Evolutionary conservation across 2,888 invertebrate species (phyloP), one percentile per base, ranked within the genome.

Genomic region (Drosophila hamatofila): DNA sequence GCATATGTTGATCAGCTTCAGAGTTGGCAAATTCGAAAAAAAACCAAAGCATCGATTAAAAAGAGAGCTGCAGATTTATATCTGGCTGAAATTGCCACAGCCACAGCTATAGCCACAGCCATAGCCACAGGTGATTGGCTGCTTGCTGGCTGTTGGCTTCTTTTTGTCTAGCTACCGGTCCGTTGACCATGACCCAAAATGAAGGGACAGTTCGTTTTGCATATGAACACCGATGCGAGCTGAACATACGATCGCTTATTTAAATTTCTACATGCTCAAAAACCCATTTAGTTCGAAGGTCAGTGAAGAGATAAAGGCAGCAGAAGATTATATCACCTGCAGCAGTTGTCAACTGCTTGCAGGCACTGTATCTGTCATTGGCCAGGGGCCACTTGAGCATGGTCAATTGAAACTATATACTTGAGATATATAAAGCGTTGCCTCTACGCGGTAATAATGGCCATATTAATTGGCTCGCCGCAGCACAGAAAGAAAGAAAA

Each of bases 171-270:
- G 61, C 60, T 68, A 64, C 73, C 78, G 90, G 89, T 89, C 87
- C 88, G 75, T 89, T 86, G 86, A 73, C 88, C 90, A 82, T 86
- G 86, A 90, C 86, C 89, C 72, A 89, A 86, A 80, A 81, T 58
- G 54, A 65, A 44, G 65, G 62, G 72, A 74, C 69, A 65, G 21
- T 49, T 77, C 62, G 71, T 63, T 83, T 83, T 88, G 89, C 83
- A 83, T 83, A 83, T 79, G 83, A 89, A 83, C 65, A 65, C 56
- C 66, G 48, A 64, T 25, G 14, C 39, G 60, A 41, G 41, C 70
- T 12, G 23, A 70, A 66, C 57, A 54, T 59, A 6, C 62, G 78
- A 81, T 77, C 57, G 54, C 51, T 54, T 49, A 79, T 87, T 74
- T 74, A 68, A 80, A 89, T 83, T 83, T 86, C 84, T 89, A 83